Conservation (phyloP, 2,797 vertebrate species). For the Pseudochirops corinnae region DNA sequence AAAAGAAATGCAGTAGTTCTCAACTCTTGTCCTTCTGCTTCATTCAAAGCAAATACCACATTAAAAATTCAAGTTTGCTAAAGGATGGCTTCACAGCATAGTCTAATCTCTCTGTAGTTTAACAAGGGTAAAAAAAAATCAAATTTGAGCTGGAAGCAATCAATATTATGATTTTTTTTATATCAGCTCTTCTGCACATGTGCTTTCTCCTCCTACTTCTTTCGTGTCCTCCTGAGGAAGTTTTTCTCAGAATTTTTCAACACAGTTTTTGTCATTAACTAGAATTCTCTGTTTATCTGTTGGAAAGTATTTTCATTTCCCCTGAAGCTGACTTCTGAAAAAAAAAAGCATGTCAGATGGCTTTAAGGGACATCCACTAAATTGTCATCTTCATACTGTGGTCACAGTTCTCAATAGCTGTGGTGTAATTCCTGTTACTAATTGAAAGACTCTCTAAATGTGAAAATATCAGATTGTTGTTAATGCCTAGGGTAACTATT, state of each 20-base stretch:
- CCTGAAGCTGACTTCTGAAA: slow-evolving; percentile 45
- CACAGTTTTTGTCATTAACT: slow-evolving; percentile 58
- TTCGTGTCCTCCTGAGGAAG: background rate
- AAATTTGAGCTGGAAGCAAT: slow-evolving; percentile 34
- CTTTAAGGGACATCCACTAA: slow-evolving; percentile 29
- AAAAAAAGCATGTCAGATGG: slow-evolving; percentile 46
- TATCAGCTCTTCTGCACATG: slow-evolving; percentile 35
- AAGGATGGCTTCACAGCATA: background rate
- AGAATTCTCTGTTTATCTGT: slow-evolving; percentile 61
- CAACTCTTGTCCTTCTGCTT: slow-evolving; percentile 21
- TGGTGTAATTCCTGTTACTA: slow-evolving; percentile 39
- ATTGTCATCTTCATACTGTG: background rate
- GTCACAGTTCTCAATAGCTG: background rate
- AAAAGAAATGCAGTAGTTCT: background rate
- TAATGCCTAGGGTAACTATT: slow-evolving; percentile 2
- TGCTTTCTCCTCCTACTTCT: slow-evolving; percentile 26
- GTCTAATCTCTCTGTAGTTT: slow-evolving; percentile 22
- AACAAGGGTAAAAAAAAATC: slow-evolving; percentile 40
- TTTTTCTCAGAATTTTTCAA: slow-evolving; percentile 60
- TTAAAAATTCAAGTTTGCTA: slow-evolving; percentile 43
- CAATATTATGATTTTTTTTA: slow-evolving; percentile 12
- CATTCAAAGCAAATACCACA: background rate
- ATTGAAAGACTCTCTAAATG: slow-evolving; percentile 59
- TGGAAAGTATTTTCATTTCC: slow-evolving; percentile 44
- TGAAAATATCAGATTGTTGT: background rate